Evolutionary conservation across 2,888 invertebrate species (phyloP).

Genomic region (Carabus problematicus): DNA sequence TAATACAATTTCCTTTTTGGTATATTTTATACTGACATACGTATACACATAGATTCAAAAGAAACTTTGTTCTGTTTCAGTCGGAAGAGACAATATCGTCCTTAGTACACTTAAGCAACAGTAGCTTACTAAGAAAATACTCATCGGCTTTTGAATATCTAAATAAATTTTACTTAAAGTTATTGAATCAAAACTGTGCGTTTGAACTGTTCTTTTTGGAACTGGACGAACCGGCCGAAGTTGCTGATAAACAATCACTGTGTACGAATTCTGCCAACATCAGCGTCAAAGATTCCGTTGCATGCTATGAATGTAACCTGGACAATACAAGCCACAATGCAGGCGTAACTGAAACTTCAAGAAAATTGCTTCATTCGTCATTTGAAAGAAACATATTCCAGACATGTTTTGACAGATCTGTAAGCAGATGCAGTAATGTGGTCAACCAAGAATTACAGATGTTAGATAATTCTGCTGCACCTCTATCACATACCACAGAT

Average conservation of each 20-base stretch:
- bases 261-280: slow-evolving; percentile 1
- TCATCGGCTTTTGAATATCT: slow-evolving; percentile 28
- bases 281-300: background rate
- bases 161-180: slow-evolving; percentile 25
- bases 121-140: slow-evolving; percentile 20
- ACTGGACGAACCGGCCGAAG: slow-evolving; percentile 7
- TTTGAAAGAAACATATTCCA: no score
- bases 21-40: background rate
- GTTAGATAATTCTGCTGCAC: no score
- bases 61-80: slow-evolving; percentile 19
- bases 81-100: slow-evolving; percentile 23
- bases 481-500: no score
- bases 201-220: slow-evolving; percentile 37
- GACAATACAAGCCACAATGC: background rate
- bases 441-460: no score
- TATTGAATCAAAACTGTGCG: slow-evolving; percentile 32
- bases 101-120: slow-evolving; percentile 13
- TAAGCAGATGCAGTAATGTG: no score
- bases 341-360: no score
- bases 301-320: background rate
- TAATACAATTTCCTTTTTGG: background rate
- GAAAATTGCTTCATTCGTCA: no score
- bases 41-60: background rate
- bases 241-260: background rate
- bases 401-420: no score